Base-by-base conservation (phyloP, 2,888 invertebrate genomes). In the Chrysopilus asiliformis region DNA sequence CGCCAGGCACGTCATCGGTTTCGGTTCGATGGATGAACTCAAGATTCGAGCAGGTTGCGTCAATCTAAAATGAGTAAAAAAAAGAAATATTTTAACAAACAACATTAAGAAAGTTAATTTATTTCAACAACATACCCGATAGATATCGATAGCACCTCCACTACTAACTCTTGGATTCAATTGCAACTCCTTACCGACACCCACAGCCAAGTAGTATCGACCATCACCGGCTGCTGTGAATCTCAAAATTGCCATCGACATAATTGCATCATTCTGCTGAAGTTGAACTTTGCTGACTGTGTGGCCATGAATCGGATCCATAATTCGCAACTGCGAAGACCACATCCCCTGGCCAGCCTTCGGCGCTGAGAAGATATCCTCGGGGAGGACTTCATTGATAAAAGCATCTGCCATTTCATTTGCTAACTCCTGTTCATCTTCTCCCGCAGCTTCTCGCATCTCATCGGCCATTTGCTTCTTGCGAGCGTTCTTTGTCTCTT, bases 371-470 rank as follows among this genome's bases (percentile, higher is more conserved):
- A 95, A 99, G 2, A 81, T 68, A 52, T 81, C 83, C 65, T 98
- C 97, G 2, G 95, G 91, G 3, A 95, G 66, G 43, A 93, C 82
- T 60, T 97, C 95, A 38, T 86, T 87, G 2, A 98, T 70, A 52
- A 97, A 94, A 6, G 94, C 90, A 50, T 93, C 90, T 0, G 97
- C 97, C 82, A 98, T 90, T 70, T 98, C 94, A 47, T 84, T 82
- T 0, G 97, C 97, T 35, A 97, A 67, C 49, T 94, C 90, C 45
- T 87, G 83, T 56, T 98, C 97, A 46, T 94, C 94, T 29, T 89
- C 86, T 0, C 87, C 93, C 2, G 95, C 95, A 0, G 95, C 91
- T 61, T 94, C 93, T 41, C 91, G 78, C 89, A 97, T 93, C 66
- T 97, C 93, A 57, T 94, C 90, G 0, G 95, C 95, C 89, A 98